phyloP scores from a whole-genome alignment of 1,140 invertebrate genomes.

The Papilio polyxenes region DNA sequence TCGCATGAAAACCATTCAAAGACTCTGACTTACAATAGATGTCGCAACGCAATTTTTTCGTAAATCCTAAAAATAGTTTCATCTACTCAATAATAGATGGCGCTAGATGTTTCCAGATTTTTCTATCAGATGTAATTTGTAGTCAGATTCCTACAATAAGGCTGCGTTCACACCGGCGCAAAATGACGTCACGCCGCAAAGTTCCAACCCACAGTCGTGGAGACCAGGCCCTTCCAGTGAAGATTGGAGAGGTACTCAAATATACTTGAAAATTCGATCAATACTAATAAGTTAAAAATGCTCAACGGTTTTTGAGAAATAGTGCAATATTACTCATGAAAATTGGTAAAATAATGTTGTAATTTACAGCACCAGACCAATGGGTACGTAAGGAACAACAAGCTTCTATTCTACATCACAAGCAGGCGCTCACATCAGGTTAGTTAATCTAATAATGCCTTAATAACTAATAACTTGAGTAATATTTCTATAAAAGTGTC shows the following conservation, averaged over 20 bases:
- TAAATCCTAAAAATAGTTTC: neutral
- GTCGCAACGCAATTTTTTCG: neutral
- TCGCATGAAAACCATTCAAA: too few species aligned
- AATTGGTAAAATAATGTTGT: neutral
- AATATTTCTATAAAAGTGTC: too few species aligned
- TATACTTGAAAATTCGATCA: too few species aligned
- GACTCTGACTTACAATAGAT: neutral
- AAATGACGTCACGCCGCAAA: conserved; percentile 56
- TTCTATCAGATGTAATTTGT: conserved; percentile 29
- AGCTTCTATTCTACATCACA: conserved; percentile 68
- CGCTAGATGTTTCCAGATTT: neutral
- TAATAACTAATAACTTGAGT: too few species aligned
- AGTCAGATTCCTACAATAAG: conserved; percentile 52
- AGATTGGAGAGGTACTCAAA: conserved; percentile 45
- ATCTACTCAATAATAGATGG: conserved; percentile 11
- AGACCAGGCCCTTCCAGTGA: conserved; percentile 42
- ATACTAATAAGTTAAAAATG: too few species aligned
- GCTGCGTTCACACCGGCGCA: conserved; percentile 57
- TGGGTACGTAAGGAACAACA: conserved; percentile 67
- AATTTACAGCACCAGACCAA: conserved; percentile 45
- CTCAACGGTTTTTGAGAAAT: too few species aligned
- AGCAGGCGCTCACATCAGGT: conserved; percentile 70
- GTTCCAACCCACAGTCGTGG: conserved; percentile 51
- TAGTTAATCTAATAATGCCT: neutral
- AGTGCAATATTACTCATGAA: too few species aligned